phyloP scores from a whole-genome alignment of 2,113 vertebrate species.

The Lipophrys pholis region DNA sequence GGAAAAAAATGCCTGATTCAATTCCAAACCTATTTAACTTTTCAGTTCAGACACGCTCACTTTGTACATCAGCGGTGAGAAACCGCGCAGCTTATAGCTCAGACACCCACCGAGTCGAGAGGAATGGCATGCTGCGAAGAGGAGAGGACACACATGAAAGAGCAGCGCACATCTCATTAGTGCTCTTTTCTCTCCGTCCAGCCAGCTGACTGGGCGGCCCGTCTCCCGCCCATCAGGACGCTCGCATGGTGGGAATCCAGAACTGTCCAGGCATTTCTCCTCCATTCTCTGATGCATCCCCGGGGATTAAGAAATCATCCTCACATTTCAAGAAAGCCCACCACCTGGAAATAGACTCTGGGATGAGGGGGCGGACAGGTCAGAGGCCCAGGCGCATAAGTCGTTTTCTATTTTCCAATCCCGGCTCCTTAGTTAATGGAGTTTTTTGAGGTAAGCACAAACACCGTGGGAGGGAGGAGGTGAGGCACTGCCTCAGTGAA shows the following conservation, averaged over 20 bases:
- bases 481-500: slow-evolving; percentile 21
- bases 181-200: slow-evolving; percentile 45
- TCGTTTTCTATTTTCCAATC: slow-evolving; percentile 63
- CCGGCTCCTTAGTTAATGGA: slow-evolving; percentile 44
- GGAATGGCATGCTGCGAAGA: slow-evolving; percentile 39
- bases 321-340: slow-evolving; percentile 36
- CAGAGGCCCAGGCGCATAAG: slow-evolving; percentile 31
- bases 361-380: slow-evolving; percentile 45
- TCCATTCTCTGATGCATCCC: slow-evolving; percentile 45
- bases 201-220: slow-evolving; percentile 24
- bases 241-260: slow-evolving; percentile 1
- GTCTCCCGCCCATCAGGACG: slow-evolving; percentile 34
- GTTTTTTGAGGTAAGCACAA: slow-evolving; percentile 52
- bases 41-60: slow-evolving; percentile 39
- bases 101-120: slow-evolving; percentile 43
- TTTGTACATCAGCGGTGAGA: slow-evolving; percentile 49
- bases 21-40: slow-evolving; percentile 50
- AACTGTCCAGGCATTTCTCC: slow-evolving; percentile 32
- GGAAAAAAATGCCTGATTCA: slow-evolving; percentile 29
- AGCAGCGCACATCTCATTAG: slow-evolving; percentile 58
- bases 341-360: slow-evolving; percentile 59
- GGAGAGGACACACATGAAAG: slow-evolving; percentile 56
- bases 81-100: slow-evolving; percentile 25
- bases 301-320: slow-evolving; percentile 74
- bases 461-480: background rate